Evolutionary conservation across 2,797 vertebrate species (phyloP), one percentile per base, ranked within the genome.

Genomic region (Sebastes alutus): DNA sequence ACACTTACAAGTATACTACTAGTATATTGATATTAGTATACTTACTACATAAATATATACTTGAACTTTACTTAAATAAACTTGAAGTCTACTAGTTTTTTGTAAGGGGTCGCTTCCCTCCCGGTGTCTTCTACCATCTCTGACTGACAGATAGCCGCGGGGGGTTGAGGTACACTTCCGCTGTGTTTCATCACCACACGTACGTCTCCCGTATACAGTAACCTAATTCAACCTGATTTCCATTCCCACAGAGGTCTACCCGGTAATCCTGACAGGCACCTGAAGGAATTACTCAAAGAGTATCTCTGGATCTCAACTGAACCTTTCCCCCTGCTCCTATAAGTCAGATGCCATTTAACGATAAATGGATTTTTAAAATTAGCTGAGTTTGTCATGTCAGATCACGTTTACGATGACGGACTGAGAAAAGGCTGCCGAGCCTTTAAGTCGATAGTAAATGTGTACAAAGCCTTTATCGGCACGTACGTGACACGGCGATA

Each of bases 221-320:
- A 72, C 78, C 72, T 80, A 76, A 90, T 85, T 89, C 81, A 78
- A 80, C 74, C 67, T 38, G 77, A 86, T 90, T 89, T 88, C 72
- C 66, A 90, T 86, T 87, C 58, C 78, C 67, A 66, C 6, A 35
- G 72, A 85, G 83, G 80, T 76, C 76, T 52, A 84, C 85, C 72
- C 66, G 84, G 82, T 88, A 78, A 87, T 85, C 85, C 86, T 59
- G 72, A 78, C 38, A 60, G 54, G 65, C 66, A 79, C 56, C 63
- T 4, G 32, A 46, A 56, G 66, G 75, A 77, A 70, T 76, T 81
- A 67, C 55, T 84, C 33, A 66, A 56, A 72, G 72, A 75, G 38
- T 79, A 80, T 76, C 60, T 73, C 72, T 32, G 65, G 13, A 76
- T 81, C 77, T 35, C 18, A 70, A 25, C 85, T 65, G 52, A 73